Evolutionary conservation across 2,113 vertebrate species (phyloP).

Genomic region (Butorides virescens): DNA sequence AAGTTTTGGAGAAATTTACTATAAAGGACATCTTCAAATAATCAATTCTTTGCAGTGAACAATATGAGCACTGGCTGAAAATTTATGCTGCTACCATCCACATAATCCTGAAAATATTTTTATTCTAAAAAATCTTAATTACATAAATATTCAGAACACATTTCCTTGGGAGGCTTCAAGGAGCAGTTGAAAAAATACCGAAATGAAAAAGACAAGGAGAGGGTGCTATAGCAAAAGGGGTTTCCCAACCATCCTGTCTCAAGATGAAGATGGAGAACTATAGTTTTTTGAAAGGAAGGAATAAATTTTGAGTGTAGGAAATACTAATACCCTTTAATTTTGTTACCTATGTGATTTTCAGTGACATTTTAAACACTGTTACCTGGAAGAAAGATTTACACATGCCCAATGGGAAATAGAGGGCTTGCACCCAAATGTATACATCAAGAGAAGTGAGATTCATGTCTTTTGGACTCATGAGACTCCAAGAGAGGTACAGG

Average conservation of each 20-base stretch:
- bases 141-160: neutral
- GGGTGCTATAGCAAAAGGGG: neutral
- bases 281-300: neutral
- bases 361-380: neutral
- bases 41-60: neutral
- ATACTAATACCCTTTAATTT: neutral
- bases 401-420: neutral
- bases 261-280: neutral
- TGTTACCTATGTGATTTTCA: neutral
- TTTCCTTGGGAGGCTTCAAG: neutral
- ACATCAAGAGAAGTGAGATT: neutral
- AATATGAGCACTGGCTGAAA: neutral
- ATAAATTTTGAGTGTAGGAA: neutral
- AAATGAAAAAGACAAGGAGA: neutral
- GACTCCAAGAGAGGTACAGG: neutral
- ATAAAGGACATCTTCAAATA: neutral
- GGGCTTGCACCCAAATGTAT: neutral
- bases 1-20: neutral
- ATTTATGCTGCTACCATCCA: neutral
- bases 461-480: neutral
- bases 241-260: neutral
- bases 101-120: neutral
- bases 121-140: neutral
- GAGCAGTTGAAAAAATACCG: neutral
- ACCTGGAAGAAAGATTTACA: neutral